Evolutionary conservation across 1,140 invertebrate species (phyloP).

Genomic region (Oryctes rhinoceros): DNA sequence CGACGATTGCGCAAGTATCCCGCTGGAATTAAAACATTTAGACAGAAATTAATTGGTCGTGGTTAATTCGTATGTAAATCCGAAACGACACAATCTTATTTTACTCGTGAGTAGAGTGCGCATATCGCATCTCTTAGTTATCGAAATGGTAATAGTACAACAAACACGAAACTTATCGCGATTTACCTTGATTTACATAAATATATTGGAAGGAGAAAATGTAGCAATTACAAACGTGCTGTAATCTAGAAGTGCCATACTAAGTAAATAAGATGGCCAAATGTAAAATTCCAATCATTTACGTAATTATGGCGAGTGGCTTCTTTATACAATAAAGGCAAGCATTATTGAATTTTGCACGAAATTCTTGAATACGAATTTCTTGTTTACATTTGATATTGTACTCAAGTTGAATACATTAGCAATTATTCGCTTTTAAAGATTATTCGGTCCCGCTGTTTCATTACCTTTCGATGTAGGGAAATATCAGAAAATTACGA

Average conservation of each 20-base stretch:
- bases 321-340: no score
- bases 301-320: no score
- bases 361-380: no score
- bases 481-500: no score
- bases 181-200: constrained; percentile 12
- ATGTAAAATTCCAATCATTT: no score
- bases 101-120: background rate
- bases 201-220: background rate
- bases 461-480: no score
- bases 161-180: constrained; percentile 17
- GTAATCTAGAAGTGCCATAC: background rate
- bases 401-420: no score
- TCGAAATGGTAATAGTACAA: constrained; percentile 8
- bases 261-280: background rate
- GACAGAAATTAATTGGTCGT: constrained; percentile 31
- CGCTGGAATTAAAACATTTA: constrained; percentile 30
- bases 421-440: no score
- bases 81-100: background rate
- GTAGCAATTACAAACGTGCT: background rate
- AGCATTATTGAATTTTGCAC: no score
- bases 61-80: constrained; percentile 26
- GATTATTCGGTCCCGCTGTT: no score
- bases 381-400: no score
- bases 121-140: background rate
- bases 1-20: background rate